phyloP scores from a whole-genome alignment of 2,888 invertebrate genomes.

The Neoaliturus tenellus region DNA sequence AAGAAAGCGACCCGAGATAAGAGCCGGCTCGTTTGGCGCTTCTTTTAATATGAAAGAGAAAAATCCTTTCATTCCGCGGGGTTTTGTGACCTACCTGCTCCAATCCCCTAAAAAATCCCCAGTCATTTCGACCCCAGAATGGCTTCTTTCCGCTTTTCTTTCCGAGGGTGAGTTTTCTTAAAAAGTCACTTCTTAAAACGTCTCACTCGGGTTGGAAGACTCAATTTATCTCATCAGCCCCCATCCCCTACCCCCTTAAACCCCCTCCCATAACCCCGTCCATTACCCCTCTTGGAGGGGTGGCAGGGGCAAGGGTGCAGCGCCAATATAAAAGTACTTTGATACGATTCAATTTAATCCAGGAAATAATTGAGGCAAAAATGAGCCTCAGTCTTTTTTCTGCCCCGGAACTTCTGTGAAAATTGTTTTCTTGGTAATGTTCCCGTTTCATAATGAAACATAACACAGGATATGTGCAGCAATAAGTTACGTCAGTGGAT shows the following conservation, averaged over 20 bases:
- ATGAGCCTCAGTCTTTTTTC: neutral
- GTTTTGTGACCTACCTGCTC: constrained; percentile 44
- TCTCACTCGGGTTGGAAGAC: constrained; percentile 49
- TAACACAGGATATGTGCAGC: too few species aligned
- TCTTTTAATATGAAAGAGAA: constrained; percentile 48
- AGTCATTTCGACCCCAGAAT: constrained; percentile 46
- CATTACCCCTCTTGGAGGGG: constrained; percentile 27
- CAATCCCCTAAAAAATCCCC: constrained; percentile 37
- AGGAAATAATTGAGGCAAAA: constrained; percentile 19
- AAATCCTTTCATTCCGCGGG: constrained; percentile 47
- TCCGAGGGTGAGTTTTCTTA: constrained; percentile 48
- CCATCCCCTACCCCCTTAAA: constrained; percentile 14
- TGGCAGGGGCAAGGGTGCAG: neutral
- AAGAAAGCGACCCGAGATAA: constrained; percentile 46
- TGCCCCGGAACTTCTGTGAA: too few species aligned
- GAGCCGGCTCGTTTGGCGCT: constrained; percentile 43
- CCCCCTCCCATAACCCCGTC: constrained; percentile 43
- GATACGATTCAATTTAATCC: constrained; percentile 43
- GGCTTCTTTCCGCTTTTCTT: constrained; percentile 50
- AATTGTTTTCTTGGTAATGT: too few species aligned
- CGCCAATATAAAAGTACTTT: constrained; percentile 46
- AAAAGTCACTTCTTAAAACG: constrained; percentile 57
- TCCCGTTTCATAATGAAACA: too few species aligned
- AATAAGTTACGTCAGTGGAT: too few species aligned
- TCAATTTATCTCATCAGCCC: constrained; percentile 56